phyloP scores from a whole-genome alignment of 1,140 invertebrate species.

The Chrysoperla carnea region DNA sequence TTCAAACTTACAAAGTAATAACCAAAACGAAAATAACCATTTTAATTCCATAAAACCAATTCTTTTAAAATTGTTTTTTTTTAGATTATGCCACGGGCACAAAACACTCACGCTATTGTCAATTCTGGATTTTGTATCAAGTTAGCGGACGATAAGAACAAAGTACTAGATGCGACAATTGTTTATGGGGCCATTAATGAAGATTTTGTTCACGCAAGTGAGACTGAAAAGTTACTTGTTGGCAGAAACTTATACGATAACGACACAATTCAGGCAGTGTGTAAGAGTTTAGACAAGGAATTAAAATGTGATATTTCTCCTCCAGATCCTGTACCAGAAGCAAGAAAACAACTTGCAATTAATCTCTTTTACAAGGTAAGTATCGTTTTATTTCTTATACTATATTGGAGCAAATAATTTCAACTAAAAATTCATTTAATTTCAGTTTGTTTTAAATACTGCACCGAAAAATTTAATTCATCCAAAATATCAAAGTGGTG shows the following conservation, averaged over 20 bases:
- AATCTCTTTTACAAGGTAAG: slow-evolving; percentile 58
- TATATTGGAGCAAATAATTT: too few relatives aligned
- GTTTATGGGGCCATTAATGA: slow-evolving; percentile 52
- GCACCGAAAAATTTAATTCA: slow-evolving; percentile 20
- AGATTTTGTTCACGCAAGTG: slow-evolving; percentile 47
- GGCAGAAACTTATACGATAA: slow-evolving; percentile 33
- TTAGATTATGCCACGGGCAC: slow-evolving; percentile 58
- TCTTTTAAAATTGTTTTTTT: too few relatives aligned
- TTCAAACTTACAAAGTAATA: slow-evolving; percentile 29
- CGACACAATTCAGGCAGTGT: slow-evolving; percentile 29
- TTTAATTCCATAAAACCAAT: too few relatives aligned
- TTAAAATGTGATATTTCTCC: slow-evolving; percentile 40
- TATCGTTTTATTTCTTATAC: slow-evolving; percentile 9
- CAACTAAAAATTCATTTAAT: too few relatives aligned
- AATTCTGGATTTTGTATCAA: slow-evolving; percentile 63
- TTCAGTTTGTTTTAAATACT: slow-evolving; percentile 29
- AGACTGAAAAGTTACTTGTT: slow-evolving; percentile 44
- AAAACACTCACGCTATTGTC: slow-evolving; percentile 70
- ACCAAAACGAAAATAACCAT: too few relatives aligned
- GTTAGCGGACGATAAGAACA: slow-evolving; percentile 16
- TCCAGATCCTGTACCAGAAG: slow-evolving; percentile 42
- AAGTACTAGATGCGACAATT: slow-evolving; percentile 12
- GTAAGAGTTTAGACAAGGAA: slow-evolving; percentile 36
- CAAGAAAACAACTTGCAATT: slow-evolving; percentile 43
- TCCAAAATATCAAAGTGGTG: slow-evolving; percentile 28